Evolutionary conservation across 2,797 vertebrate genomes (phyloP).

Genomic region (Adelosebastes latens): DNA sequence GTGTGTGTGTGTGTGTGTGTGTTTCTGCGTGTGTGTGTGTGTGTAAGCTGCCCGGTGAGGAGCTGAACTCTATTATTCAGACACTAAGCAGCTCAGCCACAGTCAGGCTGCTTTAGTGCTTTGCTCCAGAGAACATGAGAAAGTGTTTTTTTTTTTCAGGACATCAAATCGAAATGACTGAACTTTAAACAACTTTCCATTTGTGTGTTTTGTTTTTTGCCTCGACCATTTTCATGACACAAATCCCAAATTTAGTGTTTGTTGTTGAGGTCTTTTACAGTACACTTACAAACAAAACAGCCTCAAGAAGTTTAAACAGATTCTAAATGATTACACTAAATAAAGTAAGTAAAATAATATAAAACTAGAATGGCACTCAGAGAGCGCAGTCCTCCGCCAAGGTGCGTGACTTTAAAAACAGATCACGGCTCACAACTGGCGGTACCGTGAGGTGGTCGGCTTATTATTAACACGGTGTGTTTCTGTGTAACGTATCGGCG

Average conservation of each 20-base stretch:
- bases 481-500: too few relatives aligned
- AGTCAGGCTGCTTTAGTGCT: not conserved
- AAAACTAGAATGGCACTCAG: not conserved
- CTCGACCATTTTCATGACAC: not conserved
- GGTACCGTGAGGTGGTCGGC: too few relatives aligned
- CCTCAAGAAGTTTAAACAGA: not conserved
- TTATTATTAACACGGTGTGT: too few relatives aligned
- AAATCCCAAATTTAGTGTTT: not conserved
- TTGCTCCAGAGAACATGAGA: not conserved
- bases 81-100: conserved; percentile 23
- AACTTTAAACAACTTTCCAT: not conserved
- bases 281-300: not conserved
- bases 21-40: not conserved
- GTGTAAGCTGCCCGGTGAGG: conserved; percentile 6
- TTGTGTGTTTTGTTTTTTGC: not conserved
- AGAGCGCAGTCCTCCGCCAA: too few relatives aligned
- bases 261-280: not conserved
- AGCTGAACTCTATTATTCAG: conserved; percentile 22
- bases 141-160: not conserved
- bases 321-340: not conserved
- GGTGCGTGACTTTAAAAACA: too few relatives aligned
- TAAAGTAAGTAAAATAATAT: not conserved
- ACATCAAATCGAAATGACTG: not conserved
- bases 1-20: not conserved
- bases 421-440: too few relatives aligned